A percentile compares a stretch with the other conserved stretches of the same genome.
Evolutionary conservation across 2,113 vertebrate species (phyloP).

Genomic region (Heptranchias perlo): DNA sequence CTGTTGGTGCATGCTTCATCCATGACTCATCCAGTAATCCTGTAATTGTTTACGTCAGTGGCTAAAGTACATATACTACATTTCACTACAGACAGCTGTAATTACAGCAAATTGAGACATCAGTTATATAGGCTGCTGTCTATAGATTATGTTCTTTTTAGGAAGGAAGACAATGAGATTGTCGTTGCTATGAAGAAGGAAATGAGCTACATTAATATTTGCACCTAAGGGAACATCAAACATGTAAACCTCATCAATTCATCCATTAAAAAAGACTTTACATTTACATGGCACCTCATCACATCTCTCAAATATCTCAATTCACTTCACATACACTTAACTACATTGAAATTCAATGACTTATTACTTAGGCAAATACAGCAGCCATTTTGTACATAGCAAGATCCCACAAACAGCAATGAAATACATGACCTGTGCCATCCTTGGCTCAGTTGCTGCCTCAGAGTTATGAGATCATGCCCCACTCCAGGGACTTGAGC

Average conservation of each 20-base stretch:
- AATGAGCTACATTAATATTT: not conserved
- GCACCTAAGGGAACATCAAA: not conserved
- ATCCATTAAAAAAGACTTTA: not conserved
- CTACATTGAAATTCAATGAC: not conserved
- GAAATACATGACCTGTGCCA: not conserved
- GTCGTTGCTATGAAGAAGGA: not conserved
- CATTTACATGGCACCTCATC: not conserved
- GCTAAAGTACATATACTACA: conserved; percentile 19
- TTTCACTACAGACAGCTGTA: conserved; percentile 9
- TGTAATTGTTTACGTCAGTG: conserved; percentile 34
- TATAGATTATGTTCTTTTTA: not conserved
- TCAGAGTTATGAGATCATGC: not conserved
- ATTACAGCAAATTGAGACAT: conserved; percentile 10
- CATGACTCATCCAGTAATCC: conserved; percentile 30
- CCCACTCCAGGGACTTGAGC: not conserved
- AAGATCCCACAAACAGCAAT: not conserved
- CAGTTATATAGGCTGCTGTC: not conserved
- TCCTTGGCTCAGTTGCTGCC: not conserved
- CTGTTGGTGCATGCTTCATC: conserved; percentile 2
- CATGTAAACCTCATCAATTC: not conserved
- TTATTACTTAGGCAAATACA: not conserved
- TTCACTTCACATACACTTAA: too few relatives aligned
- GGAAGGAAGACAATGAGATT: not conserved
- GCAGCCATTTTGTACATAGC: not conserved
- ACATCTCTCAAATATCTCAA: not conserved